Base-by-base conservation (phyloP, 1,140 invertebrate genomes). In the Colletes gigas region DNA sequence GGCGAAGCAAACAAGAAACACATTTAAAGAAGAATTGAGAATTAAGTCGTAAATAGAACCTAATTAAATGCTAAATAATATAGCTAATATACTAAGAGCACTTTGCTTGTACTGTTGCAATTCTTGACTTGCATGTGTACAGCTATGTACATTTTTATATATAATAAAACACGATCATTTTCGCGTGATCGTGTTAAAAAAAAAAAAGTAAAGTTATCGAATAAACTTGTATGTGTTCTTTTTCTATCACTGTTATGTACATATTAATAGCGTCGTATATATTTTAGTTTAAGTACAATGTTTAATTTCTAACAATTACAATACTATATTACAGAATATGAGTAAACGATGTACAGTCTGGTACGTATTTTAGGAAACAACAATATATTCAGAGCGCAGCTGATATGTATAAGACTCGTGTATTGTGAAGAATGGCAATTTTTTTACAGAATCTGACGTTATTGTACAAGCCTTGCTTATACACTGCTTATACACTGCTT, bases 61-160 rank as follows among this genome's bases (percentile, higher is more conserved):
- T 88, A 89, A 90, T 87, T 88, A 84, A 89, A 89, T 82, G 78
- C 83, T 85, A 88, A 78, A 84, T 84, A 85, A 82, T 87, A 89
- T 88, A 86, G 82, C 78, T 89, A 89, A 87, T 90, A 89, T 80
- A 82, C 78, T 78, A 91, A 91, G 86, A 89, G 90, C 90, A 90
- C 90, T 90, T 73, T 78, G 89, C 89, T 91, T 91, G 89, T 91
- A 90, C 89, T 88, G 88, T 89, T 91, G 90, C 90, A 91, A 91
- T 86, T 90, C 87, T 89, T 67, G 78, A 91, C 87, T 91, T 89
- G 89, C 89, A 91, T 90, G 88, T 91, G 89, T 91, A 91, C 88
- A 90, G 89, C 86, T 88, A 91, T 90, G 90, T 90, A 91, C 90
- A 90, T 90, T 91, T 91, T 89, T 91, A 89, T 90, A 90, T 89